These are phyloP conservation scores for Ciona savignyi DNA, from an alignment of 23 tunicate genomes.

Conservation along the genomic window DNA sequence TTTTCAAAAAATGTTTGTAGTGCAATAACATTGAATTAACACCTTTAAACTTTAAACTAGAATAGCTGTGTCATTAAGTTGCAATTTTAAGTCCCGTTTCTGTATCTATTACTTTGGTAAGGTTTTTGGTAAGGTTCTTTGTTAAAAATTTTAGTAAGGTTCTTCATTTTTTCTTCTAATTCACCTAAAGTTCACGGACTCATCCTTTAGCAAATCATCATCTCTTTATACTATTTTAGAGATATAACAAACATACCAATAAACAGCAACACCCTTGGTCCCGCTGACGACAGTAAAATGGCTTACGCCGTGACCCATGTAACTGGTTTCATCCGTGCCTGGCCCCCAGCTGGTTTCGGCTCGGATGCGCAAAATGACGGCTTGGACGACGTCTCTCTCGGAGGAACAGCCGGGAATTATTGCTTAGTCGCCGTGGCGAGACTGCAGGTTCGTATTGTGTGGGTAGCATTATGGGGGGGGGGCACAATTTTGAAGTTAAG, in stretches of 20 bases:
- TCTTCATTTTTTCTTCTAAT: no score
- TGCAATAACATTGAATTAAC: no score
- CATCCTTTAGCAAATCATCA: no score
- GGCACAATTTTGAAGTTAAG: neutral
- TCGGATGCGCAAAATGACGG: slow-evolving; percentile 31
- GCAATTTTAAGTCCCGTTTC: no score
- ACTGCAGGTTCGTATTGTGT: slow-evolving; percentile 56
- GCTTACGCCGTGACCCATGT: slow-evolving; percentile 77
- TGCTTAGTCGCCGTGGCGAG: slow-evolving; percentile 85
- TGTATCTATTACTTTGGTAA: no score
- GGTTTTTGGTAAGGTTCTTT: no score
- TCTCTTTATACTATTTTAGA: no score
- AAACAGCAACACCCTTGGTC: slow-evolving; percentile 12
- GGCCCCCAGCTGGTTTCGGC: slow-evolving; percentile 93
- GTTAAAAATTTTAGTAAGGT: no score
- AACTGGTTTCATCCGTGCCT: slow-evolving; percentile 80
- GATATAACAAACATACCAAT: neutral
- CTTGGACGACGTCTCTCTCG: slow-evolving; percentile 41
- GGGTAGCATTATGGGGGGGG: neutral
- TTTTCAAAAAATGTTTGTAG: no score
- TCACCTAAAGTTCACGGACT: no score
- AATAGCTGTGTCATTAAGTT: no score
- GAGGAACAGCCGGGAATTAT: slow-evolving; percentile 36
- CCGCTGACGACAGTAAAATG: slow-evolving; percentile 32
- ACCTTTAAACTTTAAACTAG: no score